A percentile compares a stretch with the other conserved stretches of the same genome.
phyloP scores from a whole-genome alignment of 2,888 invertebrate genomes.

The Megaustenia siamemsis region DNA sequence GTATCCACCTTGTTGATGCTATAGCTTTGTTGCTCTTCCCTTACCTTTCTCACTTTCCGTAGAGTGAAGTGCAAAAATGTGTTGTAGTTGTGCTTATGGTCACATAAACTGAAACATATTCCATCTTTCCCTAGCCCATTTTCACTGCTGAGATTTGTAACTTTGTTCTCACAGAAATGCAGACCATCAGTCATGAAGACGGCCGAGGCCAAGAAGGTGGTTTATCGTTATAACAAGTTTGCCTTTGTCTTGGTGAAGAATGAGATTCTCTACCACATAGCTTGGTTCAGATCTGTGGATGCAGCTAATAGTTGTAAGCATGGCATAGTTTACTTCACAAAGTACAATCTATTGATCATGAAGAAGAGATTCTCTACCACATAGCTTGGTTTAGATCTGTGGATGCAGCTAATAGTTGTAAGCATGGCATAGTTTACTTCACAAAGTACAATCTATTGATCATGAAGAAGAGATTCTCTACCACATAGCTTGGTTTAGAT shows the following conservation, averaged over 20 bases:
- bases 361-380: slow-evolving; percentile 91
- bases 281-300: slow-evolving; percentile 87
- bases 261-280: slow-evolving; percentile 89
- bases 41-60: too few species aligned
- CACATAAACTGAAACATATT: too few species aligned
- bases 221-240: slow-evolving; percentile 86
- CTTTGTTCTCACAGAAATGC: slow-evolving; percentile 32
- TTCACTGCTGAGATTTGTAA: too few species aligned
- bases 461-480: slow-evolving; percentile 91
- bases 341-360: too few species aligned
- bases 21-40: too few species aligned
- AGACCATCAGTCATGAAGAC: slow-evolving; percentile 69
- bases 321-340: too few species aligned
- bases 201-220: slow-evolving; percentile 73
- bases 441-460: too few species aligned
- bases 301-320: slow-evolving; percentile 37
- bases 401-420: slow-evolving; percentile 37
- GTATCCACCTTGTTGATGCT: too few species aligned
- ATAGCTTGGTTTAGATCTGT: slow-evolving; percentile 89
- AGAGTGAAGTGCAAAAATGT: too few species aligned
- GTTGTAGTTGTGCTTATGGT: too few species aligned
- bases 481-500: slow-evolving; percentile 89
- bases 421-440: too few species aligned
- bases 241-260: slow-evolving; percentile 89
- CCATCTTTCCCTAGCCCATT: too few species aligned